Evolutionary conservation across 1,140 invertebrate genomes (phyloP), one percentile per base, ranked within the genome.

Genomic region (Trichogramma pretiosum): DNA sequence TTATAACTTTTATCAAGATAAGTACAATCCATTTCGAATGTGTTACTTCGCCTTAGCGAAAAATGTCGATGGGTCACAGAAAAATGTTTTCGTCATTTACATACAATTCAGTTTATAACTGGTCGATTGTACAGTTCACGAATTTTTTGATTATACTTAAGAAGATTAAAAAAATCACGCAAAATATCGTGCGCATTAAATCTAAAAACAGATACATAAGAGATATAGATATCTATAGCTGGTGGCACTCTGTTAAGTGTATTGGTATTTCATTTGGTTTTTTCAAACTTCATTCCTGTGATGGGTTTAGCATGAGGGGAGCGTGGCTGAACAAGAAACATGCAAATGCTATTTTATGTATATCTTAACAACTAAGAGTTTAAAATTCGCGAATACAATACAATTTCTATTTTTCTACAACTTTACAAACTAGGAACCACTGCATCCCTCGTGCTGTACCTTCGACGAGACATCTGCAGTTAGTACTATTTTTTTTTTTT

Each of bases 341-440:
- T 40, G 33, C 37, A 48, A 42, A 43, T 40, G 36, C 36, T 35
- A 13, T 14, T 32, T 50, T 45, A 45, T 17, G 46, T 40, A 40
- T 14, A 32, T 14, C 48, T 50, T 50, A 50, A 45, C 18, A 48
- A 40, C 42, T 45, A 40, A 23, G 21, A 40, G 17, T 39, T 34
- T 45, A 44, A 50, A 49, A 38, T 22, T 50, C 37, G 35, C 48
- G 37, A 45, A 44, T 45, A 50, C 11, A 50, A 21, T 50, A 45
- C n/a, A n/a, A 49, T 22, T 45, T 35, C 42, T 45, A 35, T 40
- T 45, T 30, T 51, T 11, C 18, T 51, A 42, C 43, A 21, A 41
- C 22, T 41, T n/a, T n/a, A n/a, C n/a, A 35, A 42, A 46, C 39
- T 46, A 51, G 24, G 18, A 14, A 17, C 11, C 26, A 16, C 33